phyloP scores from a whole-genome alignment of 2,113 vertebrate species.

The Tyrannus savana region DNA sequence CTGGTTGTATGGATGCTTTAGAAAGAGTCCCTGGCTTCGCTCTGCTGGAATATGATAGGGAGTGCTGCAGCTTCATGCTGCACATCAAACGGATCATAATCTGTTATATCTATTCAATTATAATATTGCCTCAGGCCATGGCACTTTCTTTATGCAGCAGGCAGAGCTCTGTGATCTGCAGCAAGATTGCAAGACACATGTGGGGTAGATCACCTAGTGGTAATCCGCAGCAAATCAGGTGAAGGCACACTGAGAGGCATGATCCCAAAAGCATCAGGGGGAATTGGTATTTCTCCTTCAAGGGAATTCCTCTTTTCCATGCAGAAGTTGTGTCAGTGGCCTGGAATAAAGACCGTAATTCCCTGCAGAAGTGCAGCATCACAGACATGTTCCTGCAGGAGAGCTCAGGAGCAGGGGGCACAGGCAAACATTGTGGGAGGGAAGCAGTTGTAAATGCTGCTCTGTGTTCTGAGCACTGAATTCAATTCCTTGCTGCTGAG shows the following conservation, averaged over 20 bases:
- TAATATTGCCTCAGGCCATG: slow-evolving; percentile 43
- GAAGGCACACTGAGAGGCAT: background rate
- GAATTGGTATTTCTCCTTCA: background rate
- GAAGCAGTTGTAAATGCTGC: background rate
- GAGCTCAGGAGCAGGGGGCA: background rate
- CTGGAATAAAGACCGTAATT: background rate
- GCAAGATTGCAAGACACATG: background rate
- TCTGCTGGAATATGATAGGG: background rate
- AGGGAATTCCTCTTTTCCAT: background rate
- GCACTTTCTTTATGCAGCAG: slow-evolving; percentile 11
- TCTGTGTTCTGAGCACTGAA: background rate
- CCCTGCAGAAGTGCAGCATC: background rate
- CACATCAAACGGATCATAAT: slow-evolving; percentile 41
- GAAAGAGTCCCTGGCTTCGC: background rate
- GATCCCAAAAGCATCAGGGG: background rate
- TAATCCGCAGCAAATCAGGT: background rate
- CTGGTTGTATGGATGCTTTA: background rate
- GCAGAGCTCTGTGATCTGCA: slow-evolving; percentile 28
- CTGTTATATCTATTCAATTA: slow-evolving; percentile 53
- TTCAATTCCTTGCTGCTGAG: background rate
- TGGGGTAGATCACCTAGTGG: background rate
- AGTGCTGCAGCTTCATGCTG: background rate
- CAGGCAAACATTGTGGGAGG: rapidly evolving
- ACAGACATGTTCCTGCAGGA: background rate
- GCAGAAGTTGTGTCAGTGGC: background rate